A percentile compares a stretch with the other conserved stretches of the same genome.
Evolutionary conservation across 2,888 invertebrate species (phyloP).

Genomic region (Alloscopus bannaensis): DNA sequence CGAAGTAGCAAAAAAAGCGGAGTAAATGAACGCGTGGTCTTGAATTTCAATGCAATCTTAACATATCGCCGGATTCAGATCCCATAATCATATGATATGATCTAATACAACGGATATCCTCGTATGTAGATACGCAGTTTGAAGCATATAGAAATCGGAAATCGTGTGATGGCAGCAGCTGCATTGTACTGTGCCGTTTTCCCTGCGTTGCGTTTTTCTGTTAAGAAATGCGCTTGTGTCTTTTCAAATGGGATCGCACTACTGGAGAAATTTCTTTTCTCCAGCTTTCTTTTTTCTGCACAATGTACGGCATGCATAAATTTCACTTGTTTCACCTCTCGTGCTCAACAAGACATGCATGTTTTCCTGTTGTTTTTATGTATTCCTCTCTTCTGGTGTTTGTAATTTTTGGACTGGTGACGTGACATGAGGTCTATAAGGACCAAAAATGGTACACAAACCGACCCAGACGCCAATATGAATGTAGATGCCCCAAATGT

Average conservation of each 20-base stretch:
- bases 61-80: slow-evolving; percentile 18
- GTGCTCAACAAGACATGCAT: slow-evolving; percentile 8
- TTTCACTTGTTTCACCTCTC: slow-evolving; percentile 17
- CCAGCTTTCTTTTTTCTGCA: neutral
- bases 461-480: no score
- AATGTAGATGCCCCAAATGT: no score
- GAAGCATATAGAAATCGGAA: no score
- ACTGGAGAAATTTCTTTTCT: slow-evolving; percentile 18
- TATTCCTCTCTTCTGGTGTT: neutral
- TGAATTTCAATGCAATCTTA: slow-evolving; percentile 63
- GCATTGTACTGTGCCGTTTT: neutral
- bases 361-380: slow-evolving; percentile 1
- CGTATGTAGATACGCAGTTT: neutral
- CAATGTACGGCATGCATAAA: slow-evolving; percentile 30
- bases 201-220: no score
- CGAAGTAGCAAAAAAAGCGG: slow-evolving; percentile 20
- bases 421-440: no score
- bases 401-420: slow-evolving; percentile 12
- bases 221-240: no score
- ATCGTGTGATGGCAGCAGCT: slow-evolving; percentile 2
- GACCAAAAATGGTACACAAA: no score
- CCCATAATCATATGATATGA: slow-evolving; percentile 28
- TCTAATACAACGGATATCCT: neutral
- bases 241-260: slow-evolving; percentile 1
- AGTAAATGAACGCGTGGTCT: slow-evolving; percentile 58